A percentile compares a stretch with the other conserved stretches of the same genome.
These are phyloP conservation scores for Notarius lentiginosus DNA, from an alignment of 2,113 vertebrate species.

Conservation along the genomic window DNA sequence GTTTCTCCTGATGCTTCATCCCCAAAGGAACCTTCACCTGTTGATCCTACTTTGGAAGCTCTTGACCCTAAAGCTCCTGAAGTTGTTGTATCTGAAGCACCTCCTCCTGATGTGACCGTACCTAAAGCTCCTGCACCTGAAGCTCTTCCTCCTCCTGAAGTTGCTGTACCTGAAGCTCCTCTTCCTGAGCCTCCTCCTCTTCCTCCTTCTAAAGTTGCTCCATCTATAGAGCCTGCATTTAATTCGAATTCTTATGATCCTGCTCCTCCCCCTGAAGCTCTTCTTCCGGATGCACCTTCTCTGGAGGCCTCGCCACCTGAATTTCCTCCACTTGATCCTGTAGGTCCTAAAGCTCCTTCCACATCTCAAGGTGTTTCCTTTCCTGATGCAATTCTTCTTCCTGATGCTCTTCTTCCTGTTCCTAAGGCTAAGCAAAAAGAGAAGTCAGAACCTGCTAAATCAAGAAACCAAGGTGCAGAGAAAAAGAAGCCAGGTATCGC, in stretches of 20 bases:
- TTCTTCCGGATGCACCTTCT: not conserved
- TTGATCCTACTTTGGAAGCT: not conserved
- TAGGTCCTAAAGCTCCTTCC: not conserved
- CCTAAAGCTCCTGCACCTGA: not conserved
- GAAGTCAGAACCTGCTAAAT: constrained; percentile 6
- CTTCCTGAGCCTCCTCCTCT: not conserved
- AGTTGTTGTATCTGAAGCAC: not conserved
- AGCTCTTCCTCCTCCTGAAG: not conserved
- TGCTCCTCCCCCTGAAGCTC: not conserved
- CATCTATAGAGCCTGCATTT: not conserved
- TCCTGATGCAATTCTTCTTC: constrained; percentile 13
- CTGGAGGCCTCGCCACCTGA: not conserved
- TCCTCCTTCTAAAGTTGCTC: too few species aligned
- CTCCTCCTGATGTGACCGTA: not conserved
- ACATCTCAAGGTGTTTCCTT: not conserved
- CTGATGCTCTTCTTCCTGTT: constrained; percentile 7
- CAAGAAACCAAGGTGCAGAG: constrained; percentile 22
- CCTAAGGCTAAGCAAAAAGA: constrained; percentile 18
- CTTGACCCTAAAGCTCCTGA: not conserved
- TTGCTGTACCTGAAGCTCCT: not conserved
- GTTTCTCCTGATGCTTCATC: not conserved
- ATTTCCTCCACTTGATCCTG: not conserved
- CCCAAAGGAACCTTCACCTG: not conserved
- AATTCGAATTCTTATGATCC: not conserved
- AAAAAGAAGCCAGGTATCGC: constrained; percentile 40